Evolutionary conservation across 2,888 invertebrate species (phyloP), one percentile per base, ranked within the genome.

Genomic region (Lasioglossum marginatum): DNA sequence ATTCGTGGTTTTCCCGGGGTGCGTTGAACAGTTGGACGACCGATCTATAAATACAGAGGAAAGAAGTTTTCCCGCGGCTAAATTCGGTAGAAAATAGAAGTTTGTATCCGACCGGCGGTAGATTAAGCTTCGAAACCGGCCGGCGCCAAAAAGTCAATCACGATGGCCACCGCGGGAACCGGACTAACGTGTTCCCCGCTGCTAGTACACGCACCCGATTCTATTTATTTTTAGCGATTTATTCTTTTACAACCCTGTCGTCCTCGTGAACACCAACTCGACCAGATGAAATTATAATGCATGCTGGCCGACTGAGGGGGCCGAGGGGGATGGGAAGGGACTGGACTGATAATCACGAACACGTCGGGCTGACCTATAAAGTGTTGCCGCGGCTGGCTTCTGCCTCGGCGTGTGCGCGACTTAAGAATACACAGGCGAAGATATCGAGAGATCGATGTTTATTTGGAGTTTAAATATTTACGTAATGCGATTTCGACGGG

Each of bases 211-310:
- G 71, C n/a, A 79, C 76, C 52, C 72, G 74, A 57, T 78, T 57
- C 34, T 68, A 72, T 68, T 85, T 85, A 85, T 85, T 85, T 85
- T 85, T 85, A 85, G 85, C 85, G 57, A 79, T 85, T 85, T 85
- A 84, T 85, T 84, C 85, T 84, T 85, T 85, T 85, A 84, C 77
- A 71, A 73, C 80, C 80, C 85, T 57, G 77, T 70, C 74, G 85
- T 80, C 85, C 85, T 85, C 85, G 77, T 80, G 63, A 43, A 77
- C 81, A 86, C 74, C 85, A 85, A 81, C 85, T 85, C 81, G 85
- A 81, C 85, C 85, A 85, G 81, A 85, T 86, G 77, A 85, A 86
- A 85, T 86, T 86, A 74, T 86, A 85, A 85, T 85, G 84, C 84
- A 78, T 31, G 80, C 77, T 43, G 63, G 43, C 43, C 71, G 73